Base-by-base conservation (phyloP, 1,140 invertebrate genomes). In the Ditylenchus dipsaci region DNA sequence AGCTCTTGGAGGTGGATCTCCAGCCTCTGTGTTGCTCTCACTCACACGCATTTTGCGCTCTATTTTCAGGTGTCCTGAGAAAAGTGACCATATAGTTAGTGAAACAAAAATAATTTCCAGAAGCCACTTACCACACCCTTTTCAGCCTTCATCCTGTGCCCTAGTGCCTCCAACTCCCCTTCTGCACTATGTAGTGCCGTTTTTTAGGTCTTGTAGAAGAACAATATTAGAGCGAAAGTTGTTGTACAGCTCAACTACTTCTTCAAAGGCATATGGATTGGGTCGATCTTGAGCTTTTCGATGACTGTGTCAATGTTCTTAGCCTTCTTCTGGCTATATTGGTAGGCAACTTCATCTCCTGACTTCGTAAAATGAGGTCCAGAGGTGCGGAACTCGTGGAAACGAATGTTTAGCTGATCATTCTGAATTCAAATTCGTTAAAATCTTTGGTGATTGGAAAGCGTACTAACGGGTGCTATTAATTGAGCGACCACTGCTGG, bases 321-420 rank as follows among this genome's bases (percentile, higher is more conserved):
- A 59, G 69, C 21, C 59, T 76, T 76, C 76, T 78, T 78, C 63
- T 78, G 74, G 8, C 75, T 11, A 74, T 63, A 29, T 76, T 78
- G 26, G 38, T 76, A 13, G 75, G 75, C 21, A 76, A 38, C 53
- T 76, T 76, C 76, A 78, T 78, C 42, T 78, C 76, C 23, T 76
- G 76, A 29, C 69, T 76, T 1, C 75, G 68, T n/a, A 78, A n/a
- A 27, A 65, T 76, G 75, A 42, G 75, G 76, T 19, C 75, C 75
- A 27, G 76, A 57, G 13, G 74, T 42, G 21, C 60, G 53, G 43
- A 76, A 76, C 26, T 76, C 75, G 17, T 68, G 57, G 38, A 59
- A 76, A 26, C 74, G 71, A 58, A 76, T 77, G 27, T 64, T 45
- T 13, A 62, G 45, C 19, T 23, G 33, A 5, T 76, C 75, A 15